Evolutionary conservation across 1,140 invertebrate genomes (phyloP), one percentile per base, ranked within the genome.

Genomic region (Drosophila melanica): DNA sequence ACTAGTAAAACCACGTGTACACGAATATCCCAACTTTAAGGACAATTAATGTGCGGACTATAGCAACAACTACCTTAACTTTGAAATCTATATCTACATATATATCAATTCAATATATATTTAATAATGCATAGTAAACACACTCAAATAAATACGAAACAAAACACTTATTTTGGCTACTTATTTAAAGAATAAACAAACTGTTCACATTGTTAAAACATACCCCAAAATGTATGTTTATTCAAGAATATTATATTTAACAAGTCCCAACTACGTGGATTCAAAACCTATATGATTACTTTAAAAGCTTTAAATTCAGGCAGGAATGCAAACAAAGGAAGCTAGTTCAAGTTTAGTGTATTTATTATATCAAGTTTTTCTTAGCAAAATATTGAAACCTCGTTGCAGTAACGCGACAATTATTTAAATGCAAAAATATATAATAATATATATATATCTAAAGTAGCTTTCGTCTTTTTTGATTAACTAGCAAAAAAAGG

Each of bases 1-100:
- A 67, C 54, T 76, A 67, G 66, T 65, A 66, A 57, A 39, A 62
- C 50, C 57, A 45, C 65, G 60, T 70, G 70, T 80, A 85, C 72
- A 78, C 85, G 84, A 89, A 75, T 84, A 90, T 89, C 84, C 84
- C 84, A 89, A 89, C 84, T 70, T 75, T 63, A 77, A 53, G 55
- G 81, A 85, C 77, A 84, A 84, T 77, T 85, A 73, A 62, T 51
- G 68, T 71, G 74, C 74, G 77, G 71, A 82, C 75, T 82, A 45
- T 68, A 76, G 72, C 79, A 79, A 68, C 69, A 74, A 67, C 71
- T 79, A 82, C 79, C 65, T 84, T 75, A 55, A 67, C 20, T 47
- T 53, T 68, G 51, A 51, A 62, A 69, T 39, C 65, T 69, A 74
- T 68, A 74, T 74, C 58, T 69, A 78, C 6, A 76, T 75, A 30